Conservation (phyloP, 2,888 invertebrate species). For the Harmothoe impar region DNA sequence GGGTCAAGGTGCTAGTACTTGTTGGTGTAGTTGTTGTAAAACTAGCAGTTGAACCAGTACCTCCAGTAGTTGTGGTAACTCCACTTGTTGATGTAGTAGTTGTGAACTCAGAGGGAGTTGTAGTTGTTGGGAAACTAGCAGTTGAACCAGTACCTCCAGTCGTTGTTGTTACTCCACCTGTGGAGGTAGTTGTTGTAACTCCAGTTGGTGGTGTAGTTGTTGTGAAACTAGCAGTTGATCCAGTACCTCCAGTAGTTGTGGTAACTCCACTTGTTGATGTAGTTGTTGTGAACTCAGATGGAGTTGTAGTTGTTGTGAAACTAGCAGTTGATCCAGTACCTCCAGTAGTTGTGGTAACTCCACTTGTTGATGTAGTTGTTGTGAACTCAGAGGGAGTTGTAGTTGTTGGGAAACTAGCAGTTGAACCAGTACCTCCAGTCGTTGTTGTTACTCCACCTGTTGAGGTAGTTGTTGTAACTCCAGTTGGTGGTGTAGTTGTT, state of each 20-base stretch:
- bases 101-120: background rate
- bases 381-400: background rate
- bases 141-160: background rate
- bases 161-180: background rate
- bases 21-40: background rate
- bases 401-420: background rate
- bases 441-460: background rate
- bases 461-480: background rate
- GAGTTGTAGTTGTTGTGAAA: background rate
- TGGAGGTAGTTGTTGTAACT: background rate
- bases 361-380: background rate
- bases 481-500: constrained; percentile 19
- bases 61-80: background rate
- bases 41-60: background rate
- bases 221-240: background rate
- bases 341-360: background rate
- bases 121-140: no score
- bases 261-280: background rate
- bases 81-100: background rate
- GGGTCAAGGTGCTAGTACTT: no score
- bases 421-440: background rate
- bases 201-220: background rate
- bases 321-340: no score
- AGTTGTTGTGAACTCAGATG: background rate
- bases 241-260: background rate